phyloP scores from a whole-genome alignment of 2,888 invertebrate species.

The Callosobruchus maculatus region DNA sequence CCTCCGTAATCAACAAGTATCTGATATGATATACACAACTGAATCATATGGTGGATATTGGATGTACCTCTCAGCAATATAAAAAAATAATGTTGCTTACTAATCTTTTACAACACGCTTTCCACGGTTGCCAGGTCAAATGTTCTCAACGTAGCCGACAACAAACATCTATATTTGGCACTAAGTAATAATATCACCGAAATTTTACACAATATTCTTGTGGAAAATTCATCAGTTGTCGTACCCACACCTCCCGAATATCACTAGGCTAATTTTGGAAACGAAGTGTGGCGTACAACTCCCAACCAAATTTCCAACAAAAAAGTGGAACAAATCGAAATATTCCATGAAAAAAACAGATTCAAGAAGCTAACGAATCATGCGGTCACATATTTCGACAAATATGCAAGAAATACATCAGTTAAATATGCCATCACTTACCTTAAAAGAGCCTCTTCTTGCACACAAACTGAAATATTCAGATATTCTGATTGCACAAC shows the following conservation, averaged over 20 bases:
- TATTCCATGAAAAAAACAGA: slow-evolving; percentile 11
- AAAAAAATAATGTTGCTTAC: slow-evolving; percentile 23
- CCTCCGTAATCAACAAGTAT: background rate
- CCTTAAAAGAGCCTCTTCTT: slow-evolving; percentile 44
- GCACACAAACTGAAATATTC: slow-evolving; percentile 33
- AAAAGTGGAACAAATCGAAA: slow-evolving; percentile 8
- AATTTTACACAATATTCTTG: slow-evolving; percentile 19
- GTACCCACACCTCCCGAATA: slow-evolving; percentile 42
- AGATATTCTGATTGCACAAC: slow-evolving; percentile 36
- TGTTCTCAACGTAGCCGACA: slow-evolving; percentile 49
- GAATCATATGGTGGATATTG: background rate
- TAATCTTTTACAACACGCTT: slow-evolving; percentile 46
- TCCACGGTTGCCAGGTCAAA: slow-evolving; percentile 50
- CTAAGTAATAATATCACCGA: slow-evolving; percentile 27
- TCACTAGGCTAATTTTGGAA: slow-evolving; percentile 44
- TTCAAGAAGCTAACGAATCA: slow-evolving; percentile 9
- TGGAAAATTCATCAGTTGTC: slow-evolving; percentile 23
- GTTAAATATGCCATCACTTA: slow-evolving; percentile 33
- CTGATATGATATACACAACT: background rate
- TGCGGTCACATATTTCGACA: slow-evolving; percentile 1
- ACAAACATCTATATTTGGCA: slow-evolving; percentile 48
- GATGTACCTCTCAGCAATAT: slow-evolving; percentile 1
- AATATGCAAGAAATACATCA: background rate
- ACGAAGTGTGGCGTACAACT: slow-evolving; percentile 13
- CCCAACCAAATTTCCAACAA: background rate